A percentile compares a stretch with the other conserved stretches of the same genome.
Conservation (phyloP, 2,888 invertebrate species). For the Octonoba sinensis region DNA sequence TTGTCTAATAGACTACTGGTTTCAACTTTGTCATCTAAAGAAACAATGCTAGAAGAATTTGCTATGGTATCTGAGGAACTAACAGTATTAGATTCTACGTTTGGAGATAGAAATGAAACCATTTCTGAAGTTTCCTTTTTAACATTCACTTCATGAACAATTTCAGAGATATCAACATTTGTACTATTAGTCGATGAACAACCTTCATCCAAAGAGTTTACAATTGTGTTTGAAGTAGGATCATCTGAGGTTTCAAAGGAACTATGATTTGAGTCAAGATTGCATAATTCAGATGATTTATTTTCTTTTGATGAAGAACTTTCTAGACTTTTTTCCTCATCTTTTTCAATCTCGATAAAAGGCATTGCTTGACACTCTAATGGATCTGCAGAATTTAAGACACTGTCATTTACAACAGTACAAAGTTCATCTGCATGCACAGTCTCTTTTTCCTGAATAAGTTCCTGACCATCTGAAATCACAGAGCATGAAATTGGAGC, state of each 20-base stretch:
- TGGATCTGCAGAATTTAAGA: neutral
- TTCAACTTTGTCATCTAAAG: too few species aligned
- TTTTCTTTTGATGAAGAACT: neutral
- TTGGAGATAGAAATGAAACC: too few species aligned
- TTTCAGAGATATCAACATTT: neutral
- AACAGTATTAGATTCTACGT: too few species aligned
- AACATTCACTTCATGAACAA: neutral
- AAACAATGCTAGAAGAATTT: too few species aligned
- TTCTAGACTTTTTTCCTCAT: neutral
- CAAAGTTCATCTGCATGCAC: conserved; percentile 4
- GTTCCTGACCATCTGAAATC: too few species aligned
- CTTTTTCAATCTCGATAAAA: neutral
- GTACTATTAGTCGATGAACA: neutral
- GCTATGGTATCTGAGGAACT: too few species aligned
- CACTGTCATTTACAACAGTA: neutral
- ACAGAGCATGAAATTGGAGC: too few species aligned
- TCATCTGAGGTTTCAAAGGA: neutral
- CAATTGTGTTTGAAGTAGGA: neutral
- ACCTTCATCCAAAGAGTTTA: neutral
- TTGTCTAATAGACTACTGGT: too few species aligned
- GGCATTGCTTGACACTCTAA: conserved; percentile 20
- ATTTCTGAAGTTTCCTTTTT: neutral
- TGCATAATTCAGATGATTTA: neutral
- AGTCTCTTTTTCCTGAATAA: neutral
- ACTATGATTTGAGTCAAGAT: neutral